Percentiles rank a stretch among this genome's conserved stretches.
These are phyloP conservation scores for Hoplodrina ambigua DNA, from an alignment of 2,888 invertebrate species.

Conservation along the genomic window DNA sequence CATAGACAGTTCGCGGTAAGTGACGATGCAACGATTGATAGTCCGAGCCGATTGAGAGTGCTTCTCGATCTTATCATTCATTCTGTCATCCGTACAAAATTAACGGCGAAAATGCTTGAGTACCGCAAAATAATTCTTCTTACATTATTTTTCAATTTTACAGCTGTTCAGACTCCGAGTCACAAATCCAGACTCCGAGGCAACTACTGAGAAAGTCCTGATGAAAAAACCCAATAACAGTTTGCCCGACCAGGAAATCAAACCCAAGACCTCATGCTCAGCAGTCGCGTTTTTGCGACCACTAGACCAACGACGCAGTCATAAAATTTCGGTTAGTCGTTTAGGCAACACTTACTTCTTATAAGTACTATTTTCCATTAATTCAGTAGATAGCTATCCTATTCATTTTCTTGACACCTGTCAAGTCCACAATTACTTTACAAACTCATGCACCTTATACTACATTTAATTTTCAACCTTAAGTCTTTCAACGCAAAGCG, in stretches of 20 bases:
- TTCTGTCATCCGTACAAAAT: constrained; percentile 14
- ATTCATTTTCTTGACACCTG: neutral
- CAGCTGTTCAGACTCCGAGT: no score
- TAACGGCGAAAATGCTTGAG: neutral
- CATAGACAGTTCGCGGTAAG: constrained; percentile 42
- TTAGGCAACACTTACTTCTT: no score
- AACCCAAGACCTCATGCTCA: no score
- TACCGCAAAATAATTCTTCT: neutral
- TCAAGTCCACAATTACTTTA: neutral
- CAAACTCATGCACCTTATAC: neutral
- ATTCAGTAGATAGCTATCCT: neutral
- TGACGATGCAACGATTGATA: constrained; percentile 62
- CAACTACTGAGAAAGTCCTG: no score
- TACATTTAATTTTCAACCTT: neutral
- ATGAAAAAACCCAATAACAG: no score
- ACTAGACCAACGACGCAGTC: no score
- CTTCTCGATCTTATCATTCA: constrained; percentile 47
- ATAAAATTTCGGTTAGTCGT: no score
- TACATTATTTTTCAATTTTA: no score
- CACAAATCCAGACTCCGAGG: no score
- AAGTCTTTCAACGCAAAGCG: neutral
- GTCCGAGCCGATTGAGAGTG: constrained; percentile 32
- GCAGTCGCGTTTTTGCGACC: no score
- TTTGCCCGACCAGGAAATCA: no score
- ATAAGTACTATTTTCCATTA: no score